phyloP scores from a whole-genome alignment of 1,140 invertebrate species.

The Oryctes rhinoceros region DNA sequence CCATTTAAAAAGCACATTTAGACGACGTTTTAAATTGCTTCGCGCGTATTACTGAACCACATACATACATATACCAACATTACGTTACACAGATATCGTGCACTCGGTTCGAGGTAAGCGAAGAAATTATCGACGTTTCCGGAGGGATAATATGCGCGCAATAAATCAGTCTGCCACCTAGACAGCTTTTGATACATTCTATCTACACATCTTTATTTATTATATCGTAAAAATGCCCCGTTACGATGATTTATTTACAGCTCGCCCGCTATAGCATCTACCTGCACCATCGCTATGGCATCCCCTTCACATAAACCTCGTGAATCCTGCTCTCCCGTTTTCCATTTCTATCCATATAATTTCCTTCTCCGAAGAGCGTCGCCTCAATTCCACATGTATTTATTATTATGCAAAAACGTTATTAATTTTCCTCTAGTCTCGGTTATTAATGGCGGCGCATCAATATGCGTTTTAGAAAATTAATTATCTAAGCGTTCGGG shows the following conservation, averaged over 20 bases:
- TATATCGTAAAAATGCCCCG: conserved; percentile 37
- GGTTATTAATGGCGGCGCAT: conserved; percentile 23
- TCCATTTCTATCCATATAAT: conserved; percentile 35
- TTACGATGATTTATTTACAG: conserved; percentile 36
- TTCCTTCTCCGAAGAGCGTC: background rate
- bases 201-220: conserved; percentile 38
- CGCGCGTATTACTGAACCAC: conserved; percentile 10
- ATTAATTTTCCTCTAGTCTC: conserved; percentile 15
- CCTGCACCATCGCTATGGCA: conserved; percentile 25
- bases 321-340: background rate
- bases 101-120: background rate
- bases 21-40: conserved; percentile 26
- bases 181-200: conserved; percentile 36
- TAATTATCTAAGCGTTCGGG: conserved; percentile 20
- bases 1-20: conserved; percentile 27
- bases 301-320: conserved; percentile 21
- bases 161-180: conserved; percentile 31
- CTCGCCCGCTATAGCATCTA: conserved; percentile 5
- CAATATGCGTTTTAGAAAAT: conserved; percentile 26
- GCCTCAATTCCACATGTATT: conserved; percentile 30
- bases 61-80: conserved; percentile 2
- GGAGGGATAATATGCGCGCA: conserved; percentile 31
- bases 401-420: conserved; percentile 38
- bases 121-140: conserved; percentile 37
- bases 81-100: conserved; percentile 4